phyloP scores from a whole-genome alignment of 1,140 invertebrate genomes.

The Polypedilum vanderplanki region DNA sequence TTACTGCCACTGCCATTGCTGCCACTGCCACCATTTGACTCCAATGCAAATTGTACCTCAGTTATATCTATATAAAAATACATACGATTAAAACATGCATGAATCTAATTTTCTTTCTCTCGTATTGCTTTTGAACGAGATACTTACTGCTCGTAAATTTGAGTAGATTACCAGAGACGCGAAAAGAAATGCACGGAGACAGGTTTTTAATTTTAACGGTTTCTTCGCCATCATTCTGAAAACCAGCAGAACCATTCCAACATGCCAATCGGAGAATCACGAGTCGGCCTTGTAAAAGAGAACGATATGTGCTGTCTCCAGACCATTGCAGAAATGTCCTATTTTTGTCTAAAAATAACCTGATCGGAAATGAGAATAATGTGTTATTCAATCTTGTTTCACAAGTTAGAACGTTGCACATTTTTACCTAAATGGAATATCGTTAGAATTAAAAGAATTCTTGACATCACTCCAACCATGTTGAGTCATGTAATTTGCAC shows the following conservation, averaged over 20 bases:
- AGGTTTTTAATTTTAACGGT: conserved; percentile 31
- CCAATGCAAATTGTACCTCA: conserved; percentile 67
- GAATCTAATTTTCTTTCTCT: background rate
- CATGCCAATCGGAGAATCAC: conserved; percentile 72
- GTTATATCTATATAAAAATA: conserved; percentile 55
- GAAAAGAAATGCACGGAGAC: conserved; percentile 73
- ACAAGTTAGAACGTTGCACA: background rate
- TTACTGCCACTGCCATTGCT: conserved; percentile 23
- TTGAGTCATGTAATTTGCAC: conserved; percentile 68
- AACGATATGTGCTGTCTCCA: conserved; percentile 63
- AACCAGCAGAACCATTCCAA: conserved; percentile 53
- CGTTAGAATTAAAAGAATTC: conserved; percentile 65
- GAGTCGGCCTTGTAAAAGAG: conserved; percentile 67
- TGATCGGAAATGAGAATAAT: conserved; percentile 45
- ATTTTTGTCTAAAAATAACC: conserved; percentile 67
- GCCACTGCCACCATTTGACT: conserved; percentile 43
- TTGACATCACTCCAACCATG: conserved; percentile 68
- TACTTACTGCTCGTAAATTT: conserved; percentile 58
- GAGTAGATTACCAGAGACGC: conserved; percentile 69
- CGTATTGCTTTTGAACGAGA: background rate
- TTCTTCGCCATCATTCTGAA: conserved; percentile 43
- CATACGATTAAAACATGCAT: conserved; percentile 25
- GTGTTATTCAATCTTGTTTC: background rate
- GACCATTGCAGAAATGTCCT: conserved; percentile 77
- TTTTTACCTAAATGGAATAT: conserved; percentile 20